Evolutionary conservation across 2,888 invertebrate genomes (phyloP).

Genomic region (Pristionchus exspectatus): DNA sequence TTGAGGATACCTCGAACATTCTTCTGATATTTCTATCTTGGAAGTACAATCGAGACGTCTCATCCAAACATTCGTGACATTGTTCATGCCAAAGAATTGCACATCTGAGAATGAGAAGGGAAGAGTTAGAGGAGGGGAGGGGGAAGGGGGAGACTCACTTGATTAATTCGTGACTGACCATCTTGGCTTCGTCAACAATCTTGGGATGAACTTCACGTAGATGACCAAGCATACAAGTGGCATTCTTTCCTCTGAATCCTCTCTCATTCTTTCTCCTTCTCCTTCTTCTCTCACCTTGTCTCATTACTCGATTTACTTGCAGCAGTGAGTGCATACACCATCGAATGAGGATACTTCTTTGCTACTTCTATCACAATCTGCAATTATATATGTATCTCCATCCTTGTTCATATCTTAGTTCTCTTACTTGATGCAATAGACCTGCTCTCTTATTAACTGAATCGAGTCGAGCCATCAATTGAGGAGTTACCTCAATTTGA

Average conservation of each 20-base stretch:
- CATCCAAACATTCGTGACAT: constrained; percentile 94
- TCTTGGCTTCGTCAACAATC: constrained; percentile 91
- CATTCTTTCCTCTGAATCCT: constrained; percentile 87
- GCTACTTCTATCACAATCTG: constrained; percentile 56
- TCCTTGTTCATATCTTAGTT: background rate
- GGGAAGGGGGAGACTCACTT: constrained; percentile 66
- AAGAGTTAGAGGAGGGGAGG: background rate
- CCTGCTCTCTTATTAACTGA: constrained; percentile 89
- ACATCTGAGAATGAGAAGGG: constrained; percentile 62
- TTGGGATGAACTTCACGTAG: constrained; percentile 95
- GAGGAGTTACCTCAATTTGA: constrained; percentile 87
- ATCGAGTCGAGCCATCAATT: constrained; percentile 97
- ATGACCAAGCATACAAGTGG: constrained; percentile 93
- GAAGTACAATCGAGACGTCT: constrained; percentile 86
- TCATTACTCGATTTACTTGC: constrained; percentile 94
- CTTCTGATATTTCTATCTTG: constrained; percentile 95
- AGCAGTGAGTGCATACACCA: constrained; percentile 97
- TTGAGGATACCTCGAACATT: constrained; percentile 87
- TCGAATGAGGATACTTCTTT: constrained; percentile 82
- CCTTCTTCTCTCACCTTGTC: constrained; percentile 79
- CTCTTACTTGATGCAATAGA: constrained; percentile 89
- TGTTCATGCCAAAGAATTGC: constrained; percentile 99
- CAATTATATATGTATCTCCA: background rate
- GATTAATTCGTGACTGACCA: constrained; percentile 91
- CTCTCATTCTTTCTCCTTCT: background rate